These are phyloP conservation scores for Pipistrellus nathusii DNA, from an alignment of 2,797 vertebrate genomes.

Conservation along the genomic window DNA sequence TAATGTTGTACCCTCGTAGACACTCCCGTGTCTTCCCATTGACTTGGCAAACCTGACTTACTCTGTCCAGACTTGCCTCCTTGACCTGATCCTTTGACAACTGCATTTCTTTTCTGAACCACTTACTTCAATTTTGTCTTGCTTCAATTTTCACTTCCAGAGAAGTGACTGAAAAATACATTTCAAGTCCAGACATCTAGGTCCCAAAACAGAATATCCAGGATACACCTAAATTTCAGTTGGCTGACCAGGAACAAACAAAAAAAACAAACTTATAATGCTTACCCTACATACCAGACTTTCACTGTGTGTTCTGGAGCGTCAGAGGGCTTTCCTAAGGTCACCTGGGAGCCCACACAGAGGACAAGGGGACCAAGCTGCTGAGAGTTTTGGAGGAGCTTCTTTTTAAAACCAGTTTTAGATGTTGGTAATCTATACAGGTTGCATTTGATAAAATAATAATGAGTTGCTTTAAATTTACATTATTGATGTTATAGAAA, in stretches of 20 bases:
- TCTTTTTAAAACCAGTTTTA: neutral
- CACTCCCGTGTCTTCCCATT: neutral
- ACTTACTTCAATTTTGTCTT: constrained; percentile 10
- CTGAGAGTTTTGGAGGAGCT: neutral
- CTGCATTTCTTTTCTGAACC: neutral
- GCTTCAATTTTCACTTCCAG: constrained; percentile 1
- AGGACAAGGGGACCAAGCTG: neutral
- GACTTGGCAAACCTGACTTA: neutral
- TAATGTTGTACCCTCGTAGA: neutral
- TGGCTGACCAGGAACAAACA: neutral
- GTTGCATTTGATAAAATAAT: neutral
- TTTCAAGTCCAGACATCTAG: neutral
- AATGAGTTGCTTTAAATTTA: neutral
- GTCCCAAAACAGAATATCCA: neutral
- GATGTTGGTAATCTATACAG: neutral
- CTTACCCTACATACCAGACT: neutral
- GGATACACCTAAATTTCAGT: neutral
- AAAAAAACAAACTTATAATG: neutral
- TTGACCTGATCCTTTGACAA: neutral
- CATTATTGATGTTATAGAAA: neutral
- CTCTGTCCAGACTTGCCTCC: neutral
- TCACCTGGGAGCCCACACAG: neutral
- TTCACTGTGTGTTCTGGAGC: neutral
- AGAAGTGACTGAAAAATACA: neutral
- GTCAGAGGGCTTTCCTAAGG: neutral